Evolutionary conservation across 2,797 vertebrate genomes (phyloP).

Genomic region (Fundulus diaphanus): DNA sequence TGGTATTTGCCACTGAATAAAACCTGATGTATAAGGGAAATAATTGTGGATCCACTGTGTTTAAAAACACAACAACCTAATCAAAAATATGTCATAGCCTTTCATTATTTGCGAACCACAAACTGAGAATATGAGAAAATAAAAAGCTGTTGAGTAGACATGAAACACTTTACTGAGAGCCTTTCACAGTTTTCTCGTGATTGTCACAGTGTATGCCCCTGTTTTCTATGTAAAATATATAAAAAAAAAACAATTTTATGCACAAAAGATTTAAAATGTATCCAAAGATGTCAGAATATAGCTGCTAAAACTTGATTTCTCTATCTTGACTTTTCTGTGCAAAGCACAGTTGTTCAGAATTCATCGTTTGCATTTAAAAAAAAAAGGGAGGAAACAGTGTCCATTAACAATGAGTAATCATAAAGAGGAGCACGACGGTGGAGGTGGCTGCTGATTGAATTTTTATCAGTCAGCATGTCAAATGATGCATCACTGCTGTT

Average conservation of each 20-base stretch:
- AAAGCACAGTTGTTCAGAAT: background rate
- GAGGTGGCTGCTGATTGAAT: conserved; percentile 40
- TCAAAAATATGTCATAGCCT: background rate
- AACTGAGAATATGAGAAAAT: background rate
- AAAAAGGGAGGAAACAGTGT: conserved; percentile 5
- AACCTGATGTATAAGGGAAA: no score
- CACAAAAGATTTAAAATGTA: background rate
- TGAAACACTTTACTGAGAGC: background rate
- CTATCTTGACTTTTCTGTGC: background rate
- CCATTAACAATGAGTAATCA: conserved; percentile 44
- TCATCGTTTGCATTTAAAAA: background rate
- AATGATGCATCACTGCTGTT: conserved; percentile 50
- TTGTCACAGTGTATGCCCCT: background rate
- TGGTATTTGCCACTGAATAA: no score
- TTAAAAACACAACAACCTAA: no score
- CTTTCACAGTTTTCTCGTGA: background rate
- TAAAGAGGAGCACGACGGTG: conserved; percentile 11
- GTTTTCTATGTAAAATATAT: background rate
- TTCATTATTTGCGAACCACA: background rate
- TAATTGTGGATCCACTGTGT: no score
- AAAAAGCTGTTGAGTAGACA: background rate
- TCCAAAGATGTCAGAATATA: background rate
- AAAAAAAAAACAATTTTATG: no score
- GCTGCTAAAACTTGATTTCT: background rate
- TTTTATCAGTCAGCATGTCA: conserved; percentile 59